A percentile compares a stretch with the other conserved stretches of the same genome.
Conservation (phyloP, 1,140 invertebrate genomes). For the Caenorhabditis brenneri region DNA sequence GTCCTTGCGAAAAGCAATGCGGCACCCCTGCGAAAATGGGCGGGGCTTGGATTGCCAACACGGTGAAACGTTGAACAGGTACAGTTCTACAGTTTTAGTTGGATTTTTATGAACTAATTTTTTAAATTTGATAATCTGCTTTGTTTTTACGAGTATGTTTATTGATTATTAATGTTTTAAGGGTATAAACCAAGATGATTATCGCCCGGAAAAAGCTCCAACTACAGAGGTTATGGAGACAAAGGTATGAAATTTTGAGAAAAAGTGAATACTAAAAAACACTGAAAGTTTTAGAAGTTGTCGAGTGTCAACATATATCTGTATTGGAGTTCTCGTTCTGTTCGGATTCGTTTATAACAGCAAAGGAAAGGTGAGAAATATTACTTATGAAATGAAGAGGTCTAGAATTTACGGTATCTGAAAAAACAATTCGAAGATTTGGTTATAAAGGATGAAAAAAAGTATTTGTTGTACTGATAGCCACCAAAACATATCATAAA, state of each 20-base stretch:
- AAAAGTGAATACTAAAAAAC: too few relatives aligned
- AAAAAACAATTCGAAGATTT: neutral
- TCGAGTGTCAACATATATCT: neutral
- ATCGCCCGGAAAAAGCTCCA: constrained; percentile 45
- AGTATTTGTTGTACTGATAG: too few relatives aligned
- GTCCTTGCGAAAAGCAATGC: neutral
- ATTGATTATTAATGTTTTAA: neutral
- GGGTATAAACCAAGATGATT: neutral
- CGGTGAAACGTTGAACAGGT: neutral
- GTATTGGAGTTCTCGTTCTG: neutral
- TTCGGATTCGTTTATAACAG: constrained; percentile 38
- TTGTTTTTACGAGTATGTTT: neutral
- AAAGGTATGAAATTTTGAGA: neutral
- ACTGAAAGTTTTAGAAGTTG: constrained; percentile 11
- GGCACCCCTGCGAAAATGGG: neutral
- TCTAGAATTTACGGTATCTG: neutral
- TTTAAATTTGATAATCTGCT: neutral
- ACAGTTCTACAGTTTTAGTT: neutral
- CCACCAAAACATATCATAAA: too few relatives aligned
- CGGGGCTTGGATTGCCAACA: constrained; percentile 1
- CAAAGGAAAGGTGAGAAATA: neutral
- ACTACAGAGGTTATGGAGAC: constrained; percentile 45
- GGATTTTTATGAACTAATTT: neutral
- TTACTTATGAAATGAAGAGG: too few relatives aligned
- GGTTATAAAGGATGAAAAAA: neutral